Percentiles rank a stretch among this genome's conserved stretches.
Evolutionary conservation across 2,113 vertebrate genomes (phyloP).

Genomic region (Zapornia atra): DNA sequence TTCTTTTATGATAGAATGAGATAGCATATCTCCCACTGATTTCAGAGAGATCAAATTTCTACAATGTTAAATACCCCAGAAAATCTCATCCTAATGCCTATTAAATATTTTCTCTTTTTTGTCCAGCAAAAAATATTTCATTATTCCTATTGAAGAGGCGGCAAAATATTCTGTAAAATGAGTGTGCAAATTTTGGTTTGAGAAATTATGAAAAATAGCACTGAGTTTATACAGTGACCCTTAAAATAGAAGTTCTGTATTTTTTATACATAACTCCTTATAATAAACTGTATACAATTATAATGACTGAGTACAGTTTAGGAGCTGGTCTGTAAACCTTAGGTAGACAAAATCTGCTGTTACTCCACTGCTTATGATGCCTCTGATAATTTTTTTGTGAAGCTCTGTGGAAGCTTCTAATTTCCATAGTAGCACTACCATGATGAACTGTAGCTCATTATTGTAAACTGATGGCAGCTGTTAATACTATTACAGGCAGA

Average conservation of each 20-base stretch:
- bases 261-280: not conserved
- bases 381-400: slow-evolving; percentile 8
- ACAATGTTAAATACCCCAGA: not conserved
- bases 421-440: slow-evolving; percentile 54
- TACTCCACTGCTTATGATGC: not conserved
- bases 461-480: slow-evolving; percentile 71
- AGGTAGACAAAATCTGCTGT: not conserved
- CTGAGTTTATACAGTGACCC: not conserved
- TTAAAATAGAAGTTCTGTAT: not conserved
- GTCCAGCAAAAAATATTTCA: not conserved
- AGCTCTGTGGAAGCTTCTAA: slow-evolving; percentile 47
- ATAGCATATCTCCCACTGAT: not conserved
- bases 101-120: not conserved
- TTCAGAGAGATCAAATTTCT: not conserved
- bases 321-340: not conserved
- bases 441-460: slow-evolving; percentile 68
- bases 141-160: not conserved
- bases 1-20: not conserved
- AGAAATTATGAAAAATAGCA: not conserved
- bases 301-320: not conserved
- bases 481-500: slow-evolving; percentile 70
- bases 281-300: not conserved
- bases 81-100: not conserved
- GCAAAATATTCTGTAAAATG: not conserved
- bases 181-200: not conserved